phyloP scores from a whole-genome alignment of 2,797 vertebrate species.

The Protosalanx chinensis region DNA sequence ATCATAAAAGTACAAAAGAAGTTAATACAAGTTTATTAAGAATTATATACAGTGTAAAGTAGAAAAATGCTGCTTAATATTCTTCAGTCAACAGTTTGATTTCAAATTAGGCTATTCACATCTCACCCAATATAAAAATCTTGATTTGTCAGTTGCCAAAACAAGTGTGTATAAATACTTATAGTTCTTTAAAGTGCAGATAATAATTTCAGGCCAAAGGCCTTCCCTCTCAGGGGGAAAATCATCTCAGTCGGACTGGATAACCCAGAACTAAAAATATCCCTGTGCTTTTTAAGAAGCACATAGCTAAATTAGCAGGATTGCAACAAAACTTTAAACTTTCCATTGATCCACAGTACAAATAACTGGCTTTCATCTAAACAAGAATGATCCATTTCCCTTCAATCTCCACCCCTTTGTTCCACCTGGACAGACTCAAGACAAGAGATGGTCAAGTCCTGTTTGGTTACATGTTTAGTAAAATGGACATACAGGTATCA shows the following conservation, averaged over 20 bases:
- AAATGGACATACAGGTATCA: not conserved
- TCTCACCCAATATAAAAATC: slow-evolving; percentile 56
- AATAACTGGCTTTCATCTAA: not conserved
- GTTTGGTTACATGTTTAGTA: too few species aligned
- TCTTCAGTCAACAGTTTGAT: slow-evolving; percentile 65
- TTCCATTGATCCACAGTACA: not conserved
- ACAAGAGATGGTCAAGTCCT: not conserved
- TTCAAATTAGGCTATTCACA: slow-evolving; percentile 23
- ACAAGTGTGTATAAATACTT: slow-evolving; percentile 57
- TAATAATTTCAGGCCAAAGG: slow-evolving; percentile 52
- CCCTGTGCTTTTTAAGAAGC: not conserved
- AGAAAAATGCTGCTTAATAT: slow-evolving; percentile 57
- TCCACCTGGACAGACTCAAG: not conserved
- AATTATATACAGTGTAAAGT: slow-evolving; percentile 72
- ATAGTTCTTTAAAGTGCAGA: slow-evolving; percentile 80
- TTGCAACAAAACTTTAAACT: not conserved
- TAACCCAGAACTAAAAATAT: not conserved
- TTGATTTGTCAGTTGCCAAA: slow-evolving; percentile 73
- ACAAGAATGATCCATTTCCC: not conserved
- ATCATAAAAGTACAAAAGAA: slow-evolving; percentile 76
- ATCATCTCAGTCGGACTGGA: not conserved
- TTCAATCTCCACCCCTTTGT: not conserved
- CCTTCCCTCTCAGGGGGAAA: not conserved
- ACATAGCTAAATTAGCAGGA: too few species aligned
- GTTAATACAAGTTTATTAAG: slow-evolving; percentile 44